Base-by-base conservation (phyloP, 1,140 invertebrate species). In the Diabrotica undecimpunctata region DNA sequence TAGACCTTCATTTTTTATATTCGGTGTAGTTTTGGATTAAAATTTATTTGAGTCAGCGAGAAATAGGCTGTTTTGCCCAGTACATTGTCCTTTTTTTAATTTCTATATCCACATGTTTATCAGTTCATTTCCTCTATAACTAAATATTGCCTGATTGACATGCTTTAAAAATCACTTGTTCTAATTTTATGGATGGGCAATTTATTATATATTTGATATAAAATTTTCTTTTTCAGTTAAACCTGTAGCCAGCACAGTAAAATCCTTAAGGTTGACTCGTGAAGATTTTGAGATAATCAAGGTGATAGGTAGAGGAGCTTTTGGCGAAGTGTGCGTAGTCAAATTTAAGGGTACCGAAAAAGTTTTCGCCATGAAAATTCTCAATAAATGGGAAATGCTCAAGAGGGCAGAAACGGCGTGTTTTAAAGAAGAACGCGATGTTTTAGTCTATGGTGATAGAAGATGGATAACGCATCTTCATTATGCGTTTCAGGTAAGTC, bases 331-430 rank as follows among this genome's bases (percentile, higher is more conserved):
- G 66, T 97, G 95, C 77, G 95, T 98, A n/a, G 95, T 98, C 5
- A 90, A 91, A 78, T 87, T 92, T 79, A 89, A 93, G 73, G 85
- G 88, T 51, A 92, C 91, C 6, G 88, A 92, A 75, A 91, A 92
- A 79, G 94, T 98, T 5, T 99, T 91, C 82, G 98, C 98, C 11
- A 99, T 99, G 97, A 99, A 99, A 85, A 98, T 98, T 76, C 83
- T 99, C 37, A 99, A 99, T 81, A 99, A 99, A 83, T 98, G 96
- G 95, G 97, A 99, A 81, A 99, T 99, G 96, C 81, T 99, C 14
- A 99, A 89, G 82, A 83, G 97, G 70, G 97, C 97, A 0, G 97
- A 99, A 79, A 95, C 93, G 0, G 93, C 93, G 46, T 95, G 92
- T 78, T 94, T 95, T 77, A 89, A 95, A 79, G 97, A 99, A 80